Base-by-base conservation (phyloP, 2,888 invertebrate genomes). In the Melinopterus prodromus region DNA sequence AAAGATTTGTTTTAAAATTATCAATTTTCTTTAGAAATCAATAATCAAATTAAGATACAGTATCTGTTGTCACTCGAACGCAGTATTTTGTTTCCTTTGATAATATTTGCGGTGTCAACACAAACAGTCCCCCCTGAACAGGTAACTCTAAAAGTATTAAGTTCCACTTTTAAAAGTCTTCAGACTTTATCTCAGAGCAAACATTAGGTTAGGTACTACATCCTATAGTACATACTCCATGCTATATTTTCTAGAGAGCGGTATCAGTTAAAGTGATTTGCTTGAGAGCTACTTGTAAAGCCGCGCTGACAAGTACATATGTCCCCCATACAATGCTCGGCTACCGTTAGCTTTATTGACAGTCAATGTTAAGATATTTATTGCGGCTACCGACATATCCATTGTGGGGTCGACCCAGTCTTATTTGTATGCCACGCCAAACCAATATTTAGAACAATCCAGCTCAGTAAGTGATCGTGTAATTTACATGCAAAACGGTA, bases 351-450 rank as follows among this genome's bases (percentile, higher is more conserved):
- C 53, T 53, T 53, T 53, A 53, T 53, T 53, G 53, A 53, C 53
- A 53, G 53, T 53, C 53, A 53, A 53, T 53, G 53, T 53, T 53
- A 53, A 53, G 53, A 53, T 53, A 53, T 53, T 53, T 53, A 53
- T 53, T 53, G 12, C 53, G 53, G 12, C 53, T 12, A 53, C 53
- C 12, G 53, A 2, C 53, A 6, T 53, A 53, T 53, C 2, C 53
- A 53, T 53, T 53, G 53, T 53, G 53, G 12, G 53, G 53, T 53
- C 53, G 53, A 6, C 9, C 12, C 53, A 12, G 53, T 53, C 53
- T 53, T 53, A 53, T 53, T 53, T 53, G 53, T 53, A 53, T 53
- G 53, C 53, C 53, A 53, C 5, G 5, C 12, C 53, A 1, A 53
- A 53, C 9, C 53, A 6, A 53, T 53, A 53, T 53, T 53, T 53